Evolutionary conservation across 2,113 vertebrate species (phyloP).

Genomic region (Benitochromis conjunctus): DNA sequence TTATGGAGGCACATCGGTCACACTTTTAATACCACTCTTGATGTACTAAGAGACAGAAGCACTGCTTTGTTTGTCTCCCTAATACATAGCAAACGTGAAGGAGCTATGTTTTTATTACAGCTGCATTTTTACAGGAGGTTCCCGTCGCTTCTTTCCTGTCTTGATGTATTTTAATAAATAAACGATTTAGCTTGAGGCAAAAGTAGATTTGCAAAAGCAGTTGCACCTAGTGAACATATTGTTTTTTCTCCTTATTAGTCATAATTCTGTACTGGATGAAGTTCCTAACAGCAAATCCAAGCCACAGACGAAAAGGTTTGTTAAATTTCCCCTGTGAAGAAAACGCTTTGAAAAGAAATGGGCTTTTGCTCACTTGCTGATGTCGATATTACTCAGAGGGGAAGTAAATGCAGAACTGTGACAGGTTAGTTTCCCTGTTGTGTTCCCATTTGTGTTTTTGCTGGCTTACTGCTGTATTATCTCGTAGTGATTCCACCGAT

Average conservation of each 20-base stretch:
- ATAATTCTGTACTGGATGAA: not conserved
- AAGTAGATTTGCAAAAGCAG: not conserved
- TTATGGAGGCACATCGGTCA: not conserved
- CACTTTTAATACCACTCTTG: not conserved
- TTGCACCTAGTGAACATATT: not conserved
- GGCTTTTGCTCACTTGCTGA: not conserved
- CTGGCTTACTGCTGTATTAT: conserved; percentile 22
- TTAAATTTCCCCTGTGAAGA: not conserved
- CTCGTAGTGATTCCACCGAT: conserved; percentile 31
- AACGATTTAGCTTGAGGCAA: not conserved
- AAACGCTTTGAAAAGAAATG: not conserved
- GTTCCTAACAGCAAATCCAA: not conserved
- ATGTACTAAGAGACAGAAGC: not conserved
- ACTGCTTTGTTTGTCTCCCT: not conserved
- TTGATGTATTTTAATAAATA: not conserved
- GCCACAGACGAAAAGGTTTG: not conserved
- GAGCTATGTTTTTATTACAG: not conserved
- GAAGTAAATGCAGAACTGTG: not conserved
- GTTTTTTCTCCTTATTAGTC: not conserved
- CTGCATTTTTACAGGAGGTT: not conserved
- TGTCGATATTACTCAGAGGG: not conserved
- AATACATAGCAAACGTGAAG: not conserved
- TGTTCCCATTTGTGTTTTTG: conserved; percentile 17
- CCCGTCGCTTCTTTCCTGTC: not conserved
- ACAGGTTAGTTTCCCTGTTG: conserved; percentile 17